Base-by-base conservation (phyloP, 2,797 vertebrate genomes). In the Mus spretus region DNA sequence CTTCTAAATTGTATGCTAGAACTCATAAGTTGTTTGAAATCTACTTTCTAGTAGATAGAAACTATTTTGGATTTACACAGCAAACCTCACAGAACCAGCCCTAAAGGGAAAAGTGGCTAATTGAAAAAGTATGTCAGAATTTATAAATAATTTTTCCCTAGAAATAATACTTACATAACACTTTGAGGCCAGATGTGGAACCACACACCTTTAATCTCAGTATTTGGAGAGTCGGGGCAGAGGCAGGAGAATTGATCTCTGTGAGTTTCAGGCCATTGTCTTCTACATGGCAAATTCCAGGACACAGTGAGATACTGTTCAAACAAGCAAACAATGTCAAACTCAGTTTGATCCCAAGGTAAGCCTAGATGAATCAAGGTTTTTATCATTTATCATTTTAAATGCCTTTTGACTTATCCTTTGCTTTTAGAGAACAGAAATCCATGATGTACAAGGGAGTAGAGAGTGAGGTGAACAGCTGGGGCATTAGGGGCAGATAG, bases 71-170 rank as follows among this genome's bases (percentile, higher is more conserved):
- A 63, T 89, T 93, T 82, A 90, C 65, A 96, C 70, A 80, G 70
- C 47, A 87, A 72, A 85, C 24, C 24, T 59, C 63, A 85, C 31
- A 88, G 65, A 92, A 40, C 89, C 87, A 65, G 34, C 13, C 17
- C 61, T 44, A 55, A 80, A 81, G 11, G 28, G 81, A 94, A 5
- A 22, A 91, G 92, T 96, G 82, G 81, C 37, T 96, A 94, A 88
- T 65, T 89, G 78, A 89, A 63, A 95, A 96, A 95, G 94, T 77
- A 78, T 55, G 85, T 97, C 93, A 91, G 57, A 90, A 85, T 94
- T 95, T 94, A 34, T 70, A 85, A 92, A 77, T 82, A 89, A 47
- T 24, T 88, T 92, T 92, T 77, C 86, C 55, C 67, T 67, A 90
- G 78, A 90, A 97, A 96, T 37, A 83, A 94, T 94, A 91, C 65